Conservation (phyloP, 2,113 vertebrate species). For the Pomatostomus ruficeps region DNA sequence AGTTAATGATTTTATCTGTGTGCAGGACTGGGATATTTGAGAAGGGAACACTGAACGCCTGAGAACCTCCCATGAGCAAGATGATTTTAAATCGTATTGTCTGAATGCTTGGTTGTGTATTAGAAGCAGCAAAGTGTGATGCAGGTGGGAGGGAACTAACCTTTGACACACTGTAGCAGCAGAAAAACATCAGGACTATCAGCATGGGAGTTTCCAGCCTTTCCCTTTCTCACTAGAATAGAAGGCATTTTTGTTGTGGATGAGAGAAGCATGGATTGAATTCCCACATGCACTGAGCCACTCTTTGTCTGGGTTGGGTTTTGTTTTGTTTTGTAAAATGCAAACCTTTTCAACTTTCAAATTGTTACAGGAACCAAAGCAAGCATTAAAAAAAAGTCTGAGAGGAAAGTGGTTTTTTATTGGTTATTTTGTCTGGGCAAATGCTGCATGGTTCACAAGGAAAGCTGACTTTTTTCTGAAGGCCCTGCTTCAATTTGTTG, state of each 20-base stretch:
- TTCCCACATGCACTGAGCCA: background rate
- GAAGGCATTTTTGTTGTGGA: slow-evolving; percentile 18
- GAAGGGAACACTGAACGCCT: background rate
- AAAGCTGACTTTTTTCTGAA: slow-evolving; percentile 3
- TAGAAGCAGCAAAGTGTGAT: background rate
- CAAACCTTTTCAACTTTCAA: slow-evolving; percentile 23
- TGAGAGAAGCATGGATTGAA: slow-evolving; percentile 31
- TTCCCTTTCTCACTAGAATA: slow-evolving; percentile 35
- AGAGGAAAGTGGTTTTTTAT: background rate
- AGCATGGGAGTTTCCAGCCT: slow-evolving; percentile 36
- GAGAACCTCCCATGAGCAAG: slow-evolving; percentile 10
- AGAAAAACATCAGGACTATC: slow-evolving; percentile 29
- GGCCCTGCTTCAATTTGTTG: background rate
- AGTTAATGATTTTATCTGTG: background rate
- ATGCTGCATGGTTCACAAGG: background rate
- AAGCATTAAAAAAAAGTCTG: background rate
- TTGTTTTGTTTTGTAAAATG: background rate
- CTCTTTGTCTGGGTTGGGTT: background rate
- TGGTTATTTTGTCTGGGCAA: background rate
- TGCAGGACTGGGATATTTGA: background rate
- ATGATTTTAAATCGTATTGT: slow-evolving; percentile 8
- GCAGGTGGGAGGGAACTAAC: slow-evolving; percentile 44
- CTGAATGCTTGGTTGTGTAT: slow-evolving; percentile 14
- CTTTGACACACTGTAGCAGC: slow-evolving; percentile 14
- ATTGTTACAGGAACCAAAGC: background rate